Conservation (phyloP, 2,113 vertebrate species). For the Cyprinus carpio region DNA sequence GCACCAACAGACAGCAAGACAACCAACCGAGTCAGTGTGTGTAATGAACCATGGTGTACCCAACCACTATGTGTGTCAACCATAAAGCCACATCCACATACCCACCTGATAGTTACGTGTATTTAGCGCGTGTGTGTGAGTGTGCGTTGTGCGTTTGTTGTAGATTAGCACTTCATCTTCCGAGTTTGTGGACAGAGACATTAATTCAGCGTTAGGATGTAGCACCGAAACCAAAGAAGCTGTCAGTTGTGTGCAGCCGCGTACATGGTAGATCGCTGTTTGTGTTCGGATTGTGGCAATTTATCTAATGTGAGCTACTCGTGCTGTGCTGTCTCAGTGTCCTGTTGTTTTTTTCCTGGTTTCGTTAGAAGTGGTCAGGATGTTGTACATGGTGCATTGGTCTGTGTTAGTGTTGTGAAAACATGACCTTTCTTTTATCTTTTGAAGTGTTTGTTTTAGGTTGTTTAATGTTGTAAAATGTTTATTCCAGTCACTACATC, state of each 20-base stretch:
- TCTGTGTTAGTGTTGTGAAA: conserved; percentile 72
- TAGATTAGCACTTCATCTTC: conserved; percentile 45
- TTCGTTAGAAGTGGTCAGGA: no score
- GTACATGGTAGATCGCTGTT: conserved; percentile 75
- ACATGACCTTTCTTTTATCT: conserved; percentile 60
- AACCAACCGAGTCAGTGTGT: conserved; percentile 60
- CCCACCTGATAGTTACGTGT: conserved; percentile 53
- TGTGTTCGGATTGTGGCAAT: conserved; percentile 73
- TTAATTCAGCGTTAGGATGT: conserved; percentile 77
- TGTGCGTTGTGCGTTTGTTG: conserved; percentile 1
- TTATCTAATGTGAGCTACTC: no score
- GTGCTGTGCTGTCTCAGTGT: conserved; percentile 74
- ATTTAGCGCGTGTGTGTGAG: background rate
- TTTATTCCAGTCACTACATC: conserved; percentile 63
- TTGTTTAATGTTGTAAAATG: conserved; percentile 60
- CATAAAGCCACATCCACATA: conserved; percentile 59
- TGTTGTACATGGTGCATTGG: conserved; percentile 76
- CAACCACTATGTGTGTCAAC: conserved; percentile 63
- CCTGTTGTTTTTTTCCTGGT: conserved; percentile 66
- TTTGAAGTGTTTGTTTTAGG: conserved; percentile 19
- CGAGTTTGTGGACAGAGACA: conserved; percentile 49
- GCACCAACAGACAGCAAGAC: conserved; percentile 57
- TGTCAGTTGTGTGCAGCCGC: conserved; percentile 77
- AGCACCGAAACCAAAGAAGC: conserved; percentile 68
- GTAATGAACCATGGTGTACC: conserved; percentile 63